A percentile compares a stretch with the other conserved stretches of the same genome.
phyloP scores from a whole-genome alignment of 2,113 vertebrate genomes.

The Dermatemys mawii region DNA sequence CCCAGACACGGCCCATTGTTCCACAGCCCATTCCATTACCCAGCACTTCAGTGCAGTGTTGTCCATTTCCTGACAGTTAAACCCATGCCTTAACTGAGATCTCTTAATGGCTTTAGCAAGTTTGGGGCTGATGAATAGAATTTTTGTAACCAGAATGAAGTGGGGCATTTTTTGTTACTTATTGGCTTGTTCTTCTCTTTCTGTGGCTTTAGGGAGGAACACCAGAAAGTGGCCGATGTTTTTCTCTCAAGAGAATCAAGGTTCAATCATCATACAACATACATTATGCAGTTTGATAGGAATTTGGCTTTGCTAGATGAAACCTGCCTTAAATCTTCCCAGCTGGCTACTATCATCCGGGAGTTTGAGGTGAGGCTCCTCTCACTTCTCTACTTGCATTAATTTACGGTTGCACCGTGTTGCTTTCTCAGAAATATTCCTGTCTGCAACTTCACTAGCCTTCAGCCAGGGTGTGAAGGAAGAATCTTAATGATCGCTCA shows the following conservation, averaged over 20 bases:
- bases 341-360: conserved; percentile 81
- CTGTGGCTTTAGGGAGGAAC: conserved; percentile 85
- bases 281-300: conserved; percentile 90
- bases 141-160: not conserved
- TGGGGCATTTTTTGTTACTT: not conserved
- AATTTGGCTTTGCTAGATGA: conserved; percentile 88
- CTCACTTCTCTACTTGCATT: not conserved
- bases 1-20: not conserved
- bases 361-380: conserved; percentile 88
- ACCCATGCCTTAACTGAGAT: not conserved
- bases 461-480: not conserved
- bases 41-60: not conserved
- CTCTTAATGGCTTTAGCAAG: not conserved
- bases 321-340: conserved; percentile 81
- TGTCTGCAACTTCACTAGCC: not conserved
- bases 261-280: conserved; percentile 87
- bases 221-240: conserved; percentile 89
- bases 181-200: conserved; percentile 16
- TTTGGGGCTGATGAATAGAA: not conserved
- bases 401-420: not conserved
- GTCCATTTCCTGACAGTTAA: not conserved
- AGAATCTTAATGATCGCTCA: not conserved
- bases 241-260: conserved; percentile 86
- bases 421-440: not conserved
- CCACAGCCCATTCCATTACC: accelerated